A percentile compares a stretch with the other conserved stretches of the same genome.
These are phyloP conservation scores for Anadara kagoshimensis DNA, from an alignment of 1,140 invertebrate species.

Conservation along the genomic window DNA sequence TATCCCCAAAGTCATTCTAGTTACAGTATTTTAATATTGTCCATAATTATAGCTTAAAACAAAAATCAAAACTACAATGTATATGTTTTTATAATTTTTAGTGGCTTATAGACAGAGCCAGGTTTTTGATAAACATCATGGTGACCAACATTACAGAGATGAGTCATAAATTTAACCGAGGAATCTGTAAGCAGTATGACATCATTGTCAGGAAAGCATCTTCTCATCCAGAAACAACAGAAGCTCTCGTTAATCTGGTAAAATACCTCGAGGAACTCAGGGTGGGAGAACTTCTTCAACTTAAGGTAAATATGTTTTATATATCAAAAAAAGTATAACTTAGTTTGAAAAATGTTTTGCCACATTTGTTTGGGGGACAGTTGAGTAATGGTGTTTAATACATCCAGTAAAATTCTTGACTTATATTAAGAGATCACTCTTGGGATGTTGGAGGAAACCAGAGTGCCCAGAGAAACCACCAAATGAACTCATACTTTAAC, in stretches of 20 bases:
- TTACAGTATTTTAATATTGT: too few relatives aligned
- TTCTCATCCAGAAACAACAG: constrained; percentile 88
- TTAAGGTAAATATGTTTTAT: constrained; percentile 58
- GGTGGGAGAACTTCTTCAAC: constrained; percentile 63
- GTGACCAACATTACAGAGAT: constrained; percentile 66
- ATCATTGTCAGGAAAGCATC: constrained; percentile 89
- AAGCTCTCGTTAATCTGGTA: constrained; percentile 87
- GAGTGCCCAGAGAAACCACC: too few relatives aligned
- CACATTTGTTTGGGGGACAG: too few relatives aligned
- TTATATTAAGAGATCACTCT: too few relatives aligned
- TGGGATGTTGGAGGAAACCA: too few relatives aligned
- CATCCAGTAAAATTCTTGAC: too few relatives aligned
- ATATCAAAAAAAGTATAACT: too few relatives aligned
- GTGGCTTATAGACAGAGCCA: constrained; percentile 67
- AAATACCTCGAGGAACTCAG: constrained; percentile 82
- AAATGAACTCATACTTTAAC: too few relatives aligned
- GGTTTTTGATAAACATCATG: constrained; percentile 58
- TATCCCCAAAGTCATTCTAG: too few relatives aligned
- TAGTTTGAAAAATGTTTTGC: too few relatives aligned
- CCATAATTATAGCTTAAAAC: too few relatives aligned
- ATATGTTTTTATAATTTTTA: constrained; percentile 37
- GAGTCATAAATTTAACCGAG: constrained; percentile 67
- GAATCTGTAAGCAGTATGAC: constrained; percentile 80
- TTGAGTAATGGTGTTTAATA: too few relatives aligned
- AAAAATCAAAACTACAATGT: neutral